These are phyloP conservation scores for Coccyzus lansbergi DNA, from an alignment of 2,797 vertebrate species.

Conservation along the genomic window DNA sequence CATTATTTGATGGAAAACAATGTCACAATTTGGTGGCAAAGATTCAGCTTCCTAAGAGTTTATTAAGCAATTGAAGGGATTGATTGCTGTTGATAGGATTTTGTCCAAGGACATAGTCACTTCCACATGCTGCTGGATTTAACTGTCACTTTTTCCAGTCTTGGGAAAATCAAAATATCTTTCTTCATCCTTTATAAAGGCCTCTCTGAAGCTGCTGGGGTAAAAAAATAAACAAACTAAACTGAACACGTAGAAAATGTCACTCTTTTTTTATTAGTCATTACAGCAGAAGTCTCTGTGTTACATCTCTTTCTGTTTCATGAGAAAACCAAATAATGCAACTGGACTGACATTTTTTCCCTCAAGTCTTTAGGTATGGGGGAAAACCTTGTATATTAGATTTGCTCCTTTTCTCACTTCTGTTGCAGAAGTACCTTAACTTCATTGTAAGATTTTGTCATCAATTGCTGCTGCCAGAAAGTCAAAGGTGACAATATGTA, in stretches of 20 bases:
- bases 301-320: not conserved
- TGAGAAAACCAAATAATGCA: not conserved
- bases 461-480: not conserved
- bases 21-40: slow-evolving; percentile 1
- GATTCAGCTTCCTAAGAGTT: slow-evolving; percentile 31
- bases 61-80: slow-evolving; percentile 44
- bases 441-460: not conserved
- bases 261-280: not conserved
- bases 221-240: not conserved
- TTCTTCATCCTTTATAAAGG: not conserved
- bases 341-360: not conserved
- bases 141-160: not conserved
- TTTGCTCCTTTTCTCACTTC: not conserved
- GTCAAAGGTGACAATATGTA: not conserved
- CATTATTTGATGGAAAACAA: slow-evolving; percentile 58
- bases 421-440: not conserved
- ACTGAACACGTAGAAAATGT: not conserved
- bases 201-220: not conserved
- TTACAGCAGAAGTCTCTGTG: not conserved
- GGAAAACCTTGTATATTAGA: not conserved
- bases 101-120: not conserved
- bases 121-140: slow-evolving; percentile 14
- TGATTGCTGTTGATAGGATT: slow-evolving; percentile 48
- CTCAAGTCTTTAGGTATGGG: accelerated
- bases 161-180: not conserved